These are phyloP conservation scores for Hydrozoanthus tunicans DNA, from an alignment of 64 coral and sea anemone species.

Conservation along the genomic window DNA sequence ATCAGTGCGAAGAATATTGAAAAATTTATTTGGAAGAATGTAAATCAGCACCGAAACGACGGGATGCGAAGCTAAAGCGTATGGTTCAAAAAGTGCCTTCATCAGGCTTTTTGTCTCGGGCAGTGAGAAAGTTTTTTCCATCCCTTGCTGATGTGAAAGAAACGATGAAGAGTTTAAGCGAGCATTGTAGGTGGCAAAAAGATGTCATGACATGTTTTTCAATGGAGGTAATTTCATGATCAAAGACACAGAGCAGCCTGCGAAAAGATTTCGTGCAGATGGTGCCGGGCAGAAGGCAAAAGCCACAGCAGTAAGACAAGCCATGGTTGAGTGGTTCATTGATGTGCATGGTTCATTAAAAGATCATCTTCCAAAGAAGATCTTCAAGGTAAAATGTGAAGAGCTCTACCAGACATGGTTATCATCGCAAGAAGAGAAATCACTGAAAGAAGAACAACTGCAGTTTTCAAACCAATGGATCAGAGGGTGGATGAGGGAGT, in stretches of 20 bases:
- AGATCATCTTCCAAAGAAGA: slow-evolving; percentile 13
- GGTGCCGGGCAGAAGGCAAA: not conserved
- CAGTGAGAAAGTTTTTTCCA: slow-evolving; percentile 25
- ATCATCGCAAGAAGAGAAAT: not conserved
- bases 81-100: not conserved
- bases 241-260: not conserved
- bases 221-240: not conserved
- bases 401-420: not conserved
- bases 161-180: slow-evolving; percentile 5
- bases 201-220: slow-evolving; percentile 12
- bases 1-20: not conserved
- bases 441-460: slow-evolving; percentile 12
- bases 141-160: slow-evolving; percentile 21
- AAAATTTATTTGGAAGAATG: slow-evolving; percentile 5
- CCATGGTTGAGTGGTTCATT: slow-evolving; percentile 14
- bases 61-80: slow-evolving; percentile 17
- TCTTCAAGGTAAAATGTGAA: slow-evolving; percentile 16
- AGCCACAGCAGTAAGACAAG: slow-evolving; percentile 25
- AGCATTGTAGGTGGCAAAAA: not conserved
- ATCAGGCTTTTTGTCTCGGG: not conserved
- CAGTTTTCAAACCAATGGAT: slow-evolving; percentile 20
- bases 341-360: slow-evolving; percentile 9
- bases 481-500: slow-evolving; percentile 13
- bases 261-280: not conserved
- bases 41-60: not conserved